These are phyloP conservation scores for Cisticola juncidis DNA, from an alignment of 2,113 vertebrate genomes.

Conservation along the genomic window DNA sequence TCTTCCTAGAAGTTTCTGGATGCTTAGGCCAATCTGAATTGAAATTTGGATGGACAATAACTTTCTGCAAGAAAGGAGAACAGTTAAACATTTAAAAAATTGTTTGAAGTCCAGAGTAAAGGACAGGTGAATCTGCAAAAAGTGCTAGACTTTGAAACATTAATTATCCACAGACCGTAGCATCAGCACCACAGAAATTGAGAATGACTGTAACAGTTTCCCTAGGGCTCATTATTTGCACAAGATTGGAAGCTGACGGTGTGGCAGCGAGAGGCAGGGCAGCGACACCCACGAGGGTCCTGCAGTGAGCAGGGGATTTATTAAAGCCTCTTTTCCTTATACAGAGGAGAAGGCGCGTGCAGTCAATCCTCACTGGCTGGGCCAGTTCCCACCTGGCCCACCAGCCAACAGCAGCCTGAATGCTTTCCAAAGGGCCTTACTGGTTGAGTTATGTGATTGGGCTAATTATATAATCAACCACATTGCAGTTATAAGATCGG, in stretches of 20 bases:
- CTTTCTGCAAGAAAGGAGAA: not conserved
- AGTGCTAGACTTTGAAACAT: not conserved
- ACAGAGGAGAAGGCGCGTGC: no score
- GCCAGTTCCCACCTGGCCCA: no score
- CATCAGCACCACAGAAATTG: not conserved
- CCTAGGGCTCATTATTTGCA: not conserved
- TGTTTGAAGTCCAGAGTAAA: not conserved
- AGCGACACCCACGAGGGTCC: no score
- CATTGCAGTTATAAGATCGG: no score
- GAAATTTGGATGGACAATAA: not conserved
- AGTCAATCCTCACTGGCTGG: no score
- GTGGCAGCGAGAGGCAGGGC: no score
- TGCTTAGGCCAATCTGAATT: not conserved
- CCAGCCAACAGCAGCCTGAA: no score
- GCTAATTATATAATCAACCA: no score
- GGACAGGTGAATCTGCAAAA: not conserved
- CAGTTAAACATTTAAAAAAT: not conserved
- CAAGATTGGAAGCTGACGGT: not conserved
- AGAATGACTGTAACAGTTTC: not conserved
- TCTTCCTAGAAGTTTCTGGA: not conserved
- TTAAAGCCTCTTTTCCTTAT: no score
- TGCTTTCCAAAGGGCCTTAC: no score
- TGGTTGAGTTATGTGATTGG: no score
- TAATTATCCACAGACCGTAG: not conserved
- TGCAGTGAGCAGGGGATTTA: no score